Percentiles rank a stretch among this genome's conserved stretches.
phyloP scores from a whole-genome alignment of 2,113 vertebrate species.

The Raphicerus campestris region DNA sequence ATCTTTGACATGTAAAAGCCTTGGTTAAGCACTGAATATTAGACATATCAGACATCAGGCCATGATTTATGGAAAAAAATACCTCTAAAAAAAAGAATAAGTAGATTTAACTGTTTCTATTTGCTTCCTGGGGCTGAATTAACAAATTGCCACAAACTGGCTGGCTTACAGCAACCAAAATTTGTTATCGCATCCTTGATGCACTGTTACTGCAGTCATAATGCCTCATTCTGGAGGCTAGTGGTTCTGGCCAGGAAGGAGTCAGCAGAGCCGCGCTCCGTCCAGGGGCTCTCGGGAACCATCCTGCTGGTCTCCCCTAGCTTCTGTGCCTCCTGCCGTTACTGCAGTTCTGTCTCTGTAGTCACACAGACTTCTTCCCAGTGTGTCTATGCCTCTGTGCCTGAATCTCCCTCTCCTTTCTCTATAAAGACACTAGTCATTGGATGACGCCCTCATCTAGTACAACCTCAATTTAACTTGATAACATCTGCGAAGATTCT shows the following conservation, averaged over 20 bases:
- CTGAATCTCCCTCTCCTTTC: background rate
- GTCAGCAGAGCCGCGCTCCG: rapidly evolving
- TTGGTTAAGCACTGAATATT: background rate
- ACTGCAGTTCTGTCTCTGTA: background rate
- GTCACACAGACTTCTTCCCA: background rate
- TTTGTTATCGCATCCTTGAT: background rate
- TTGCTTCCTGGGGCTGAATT: background rate
- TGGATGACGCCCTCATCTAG: background rate
- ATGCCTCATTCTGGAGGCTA: background rate
- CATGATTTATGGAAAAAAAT: background rate
- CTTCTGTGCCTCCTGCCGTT: background rate
- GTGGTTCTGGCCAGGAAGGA: background rate
- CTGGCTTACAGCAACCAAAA: background rate
- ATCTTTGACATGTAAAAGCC: background rate
- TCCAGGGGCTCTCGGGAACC: background rate
- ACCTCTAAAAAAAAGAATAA: background rate
- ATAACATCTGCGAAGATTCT: background rate
- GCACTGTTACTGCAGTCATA: background rate
- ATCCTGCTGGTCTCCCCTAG: background rate
- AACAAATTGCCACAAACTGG: background rate
- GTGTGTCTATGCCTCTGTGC: background rate
- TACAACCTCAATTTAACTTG: background rate
- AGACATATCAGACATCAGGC: background rate
- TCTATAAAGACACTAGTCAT: background rate
- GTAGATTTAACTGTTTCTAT: background rate